Conservation (phyloP, 2,888 invertebrate species). For the Lochmaea capreae region DNA sequence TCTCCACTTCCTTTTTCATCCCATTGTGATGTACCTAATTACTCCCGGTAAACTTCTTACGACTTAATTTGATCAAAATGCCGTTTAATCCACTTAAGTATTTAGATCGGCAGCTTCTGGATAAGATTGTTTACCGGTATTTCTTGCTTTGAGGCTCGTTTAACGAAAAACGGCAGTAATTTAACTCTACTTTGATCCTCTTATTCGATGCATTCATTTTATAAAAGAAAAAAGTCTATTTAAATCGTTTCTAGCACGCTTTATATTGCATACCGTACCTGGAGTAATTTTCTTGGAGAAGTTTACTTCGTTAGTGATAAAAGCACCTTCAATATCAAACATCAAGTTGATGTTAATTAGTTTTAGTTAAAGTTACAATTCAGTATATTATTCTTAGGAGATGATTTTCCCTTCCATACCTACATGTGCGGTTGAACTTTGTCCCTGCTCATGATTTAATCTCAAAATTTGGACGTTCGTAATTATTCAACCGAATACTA, state of each 20-base stretch:
- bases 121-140: constrained; percentile 32
- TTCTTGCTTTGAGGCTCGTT: constrained; percentile 28
- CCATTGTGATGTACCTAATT: constrained; percentile 15
- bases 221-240: background rate
- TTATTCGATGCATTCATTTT: background rate
- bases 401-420: background rate
- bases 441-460: background rate
- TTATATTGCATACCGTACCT: background rate
- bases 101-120: constrained; percentile 30
- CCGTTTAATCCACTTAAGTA: constrained; percentile 32
- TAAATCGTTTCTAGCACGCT: constrained; percentile 2
- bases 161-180: constrained; percentile 30
- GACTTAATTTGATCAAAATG: constrained; percentile 34
- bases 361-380: background rate
- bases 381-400: background rate
- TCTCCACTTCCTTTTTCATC: background rate
- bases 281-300: background rate
- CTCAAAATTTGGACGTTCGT: background rate
- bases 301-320: background rate
- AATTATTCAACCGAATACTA: background rate
- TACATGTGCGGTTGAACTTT: background rate
- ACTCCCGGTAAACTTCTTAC: constrained; percentile 28
- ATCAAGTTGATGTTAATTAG: background rate
- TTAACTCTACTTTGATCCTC: constrained; percentile 29
- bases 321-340: background rate